These are phyloP conservation scores for Ploceus nigricollis DNA, from an alignment of 2,113 vertebrate genomes.

Conservation along the genomic window DNA sequence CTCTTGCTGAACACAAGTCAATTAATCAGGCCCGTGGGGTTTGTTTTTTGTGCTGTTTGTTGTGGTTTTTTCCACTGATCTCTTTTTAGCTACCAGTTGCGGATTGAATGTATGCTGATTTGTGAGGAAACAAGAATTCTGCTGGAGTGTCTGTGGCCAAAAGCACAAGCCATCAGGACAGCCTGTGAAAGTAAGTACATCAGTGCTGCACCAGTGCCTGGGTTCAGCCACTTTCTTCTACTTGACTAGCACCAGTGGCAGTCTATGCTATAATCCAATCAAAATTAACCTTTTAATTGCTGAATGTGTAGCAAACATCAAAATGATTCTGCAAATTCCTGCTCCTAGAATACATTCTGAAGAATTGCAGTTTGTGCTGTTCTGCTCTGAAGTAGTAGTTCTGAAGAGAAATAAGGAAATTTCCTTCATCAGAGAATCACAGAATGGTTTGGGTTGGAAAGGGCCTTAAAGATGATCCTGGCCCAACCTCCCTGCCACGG, in stretches of 20 bases:
- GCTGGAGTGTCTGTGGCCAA: constrained; percentile 84
- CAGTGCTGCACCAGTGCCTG: background rate
- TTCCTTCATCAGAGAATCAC: background rate
- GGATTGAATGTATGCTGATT: constrained; percentile 89
- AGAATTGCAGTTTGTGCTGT: background rate
- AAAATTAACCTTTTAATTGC: background rate
- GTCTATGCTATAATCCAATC: background rate
- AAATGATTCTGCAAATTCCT: background rate
- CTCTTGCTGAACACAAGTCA: background rate
- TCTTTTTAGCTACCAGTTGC: constrained; percentile 83
- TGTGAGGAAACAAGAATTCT: constrained; percentile 81
- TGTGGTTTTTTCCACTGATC: background rate
- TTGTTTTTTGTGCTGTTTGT: background rate
- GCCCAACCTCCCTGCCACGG: background rate
- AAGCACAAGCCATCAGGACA: constrained; percentile 76
- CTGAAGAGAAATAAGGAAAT: background rate
- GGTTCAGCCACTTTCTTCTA: background rate
- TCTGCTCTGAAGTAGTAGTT: background rate
- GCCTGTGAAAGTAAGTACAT: constrained; percentile 84
- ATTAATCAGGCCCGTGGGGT: background rate
- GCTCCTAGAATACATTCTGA: background rate
- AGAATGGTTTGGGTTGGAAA: background rate
- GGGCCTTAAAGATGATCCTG: background rate
- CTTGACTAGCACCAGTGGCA: background rate
- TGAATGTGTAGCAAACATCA: fast-evolving